These are phyloP conservation scores for Notechis scutatus DNA, from an alignment of 2,113 vertebrate genomes.

Conservation along the genomic window DNA sequence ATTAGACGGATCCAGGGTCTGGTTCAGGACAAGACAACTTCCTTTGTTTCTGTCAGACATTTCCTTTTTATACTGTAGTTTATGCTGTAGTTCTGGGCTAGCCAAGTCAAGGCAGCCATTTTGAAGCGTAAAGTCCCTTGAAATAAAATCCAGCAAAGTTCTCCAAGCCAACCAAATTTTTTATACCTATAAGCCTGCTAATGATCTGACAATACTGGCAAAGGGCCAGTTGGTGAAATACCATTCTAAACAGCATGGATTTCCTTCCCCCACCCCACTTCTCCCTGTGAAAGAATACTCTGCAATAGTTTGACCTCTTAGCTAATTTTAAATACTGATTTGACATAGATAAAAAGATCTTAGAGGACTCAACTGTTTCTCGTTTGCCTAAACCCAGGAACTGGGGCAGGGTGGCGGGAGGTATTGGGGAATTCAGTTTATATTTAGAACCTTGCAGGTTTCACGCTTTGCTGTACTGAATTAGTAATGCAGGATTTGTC, in stretches of 20 bases:
- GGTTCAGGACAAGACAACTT: background rate
- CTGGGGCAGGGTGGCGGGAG: background rate
- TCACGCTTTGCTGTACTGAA: background rate
- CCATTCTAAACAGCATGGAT: background rate
- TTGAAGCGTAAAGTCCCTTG: background rate
- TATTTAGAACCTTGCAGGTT: background rate
- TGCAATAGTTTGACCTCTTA: background rate
- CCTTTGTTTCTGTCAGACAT: background rate
- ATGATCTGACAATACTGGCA: background rate
- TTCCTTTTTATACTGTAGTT: background rate
- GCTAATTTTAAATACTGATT: slow-evolving; percentile 19
- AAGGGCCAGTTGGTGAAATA: background rate
- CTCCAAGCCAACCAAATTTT: background rate
- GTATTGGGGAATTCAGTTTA: background rate
- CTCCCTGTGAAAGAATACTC: slow-evolving; percentile 1
- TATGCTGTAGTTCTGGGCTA: background rate
- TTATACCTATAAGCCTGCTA: background rate
- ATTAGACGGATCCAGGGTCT: background rate
- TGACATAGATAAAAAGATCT: slow-evolving; percentile 2
- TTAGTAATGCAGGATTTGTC: slow-evolving; percentile 16
- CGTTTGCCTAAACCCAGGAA: background rate
- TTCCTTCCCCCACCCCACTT: too few species aligned
- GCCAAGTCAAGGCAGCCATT: background rate
- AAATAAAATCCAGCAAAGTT: background rate
- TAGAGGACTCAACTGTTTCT: background rate